These are phyloP conservation scores for Strongylocentrotus purpuratus DNA, from an alignment of 35 echinoderm and acorn worm species.

Conservation along the genomic window DNA sequence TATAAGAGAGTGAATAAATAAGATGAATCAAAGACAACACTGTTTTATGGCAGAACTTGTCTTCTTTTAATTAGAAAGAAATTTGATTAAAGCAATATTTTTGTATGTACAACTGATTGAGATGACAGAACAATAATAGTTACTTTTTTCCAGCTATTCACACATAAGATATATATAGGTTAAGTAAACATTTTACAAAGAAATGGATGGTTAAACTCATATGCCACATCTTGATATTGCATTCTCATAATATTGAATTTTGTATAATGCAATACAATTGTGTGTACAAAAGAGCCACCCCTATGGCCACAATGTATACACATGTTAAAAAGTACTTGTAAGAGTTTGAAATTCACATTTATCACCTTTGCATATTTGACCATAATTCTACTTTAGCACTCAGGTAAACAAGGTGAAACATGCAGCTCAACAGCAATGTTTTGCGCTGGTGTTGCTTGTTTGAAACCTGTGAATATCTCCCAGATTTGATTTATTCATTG, in stretches of 20 bases:
- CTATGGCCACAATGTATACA: background rate
- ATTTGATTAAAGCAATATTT: constrained; percentile 45
- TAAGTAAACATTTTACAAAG: background rate
- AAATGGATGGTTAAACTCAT: constrained; percentile 11
- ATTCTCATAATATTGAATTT: background rate
- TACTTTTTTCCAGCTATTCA: constrained; percentile 43
- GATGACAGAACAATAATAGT: constrained; percentile 25
- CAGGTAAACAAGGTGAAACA: background rate
- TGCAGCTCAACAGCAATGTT: background rate
- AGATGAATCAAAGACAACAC: background rate
- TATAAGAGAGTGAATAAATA: no score
- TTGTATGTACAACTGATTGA: constrained; percentile 32
- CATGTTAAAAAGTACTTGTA: background rate
- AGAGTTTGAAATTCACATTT: background rate
- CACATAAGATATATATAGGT: constrained; percentile 8
- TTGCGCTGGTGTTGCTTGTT: background rate
- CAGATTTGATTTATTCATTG: no score
- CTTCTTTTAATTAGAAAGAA: constrained; percentile 46
- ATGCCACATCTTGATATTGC: background rate
- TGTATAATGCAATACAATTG: background rate
- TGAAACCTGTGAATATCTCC: background rate
- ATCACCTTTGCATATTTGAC: background rate
- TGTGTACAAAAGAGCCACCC: background rate
- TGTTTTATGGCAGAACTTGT: constrained; percentile 37
- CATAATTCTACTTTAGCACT: background rate